Evolutionary conservation across 2,797 vertebrate species (phyloP).

Genomic region (Arremon aurantiirostris): DNA sequence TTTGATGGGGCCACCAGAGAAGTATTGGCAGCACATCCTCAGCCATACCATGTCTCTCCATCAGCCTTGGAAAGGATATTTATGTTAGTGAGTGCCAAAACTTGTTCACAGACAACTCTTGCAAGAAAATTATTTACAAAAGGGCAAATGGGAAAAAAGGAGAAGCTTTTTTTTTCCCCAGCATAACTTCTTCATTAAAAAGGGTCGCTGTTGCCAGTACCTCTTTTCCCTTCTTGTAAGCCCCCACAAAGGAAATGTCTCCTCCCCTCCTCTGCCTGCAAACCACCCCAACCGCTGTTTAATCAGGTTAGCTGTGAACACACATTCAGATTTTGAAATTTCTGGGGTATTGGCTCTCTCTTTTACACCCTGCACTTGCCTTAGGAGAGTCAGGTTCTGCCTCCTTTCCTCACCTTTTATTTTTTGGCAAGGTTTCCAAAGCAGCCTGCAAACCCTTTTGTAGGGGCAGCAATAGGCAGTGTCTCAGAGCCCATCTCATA

Average conservation of each 20-base stretch:
- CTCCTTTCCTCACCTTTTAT: slow-evolving; percentile 1
- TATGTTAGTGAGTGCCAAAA: slow-evolving; percentile 34
- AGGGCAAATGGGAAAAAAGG: slow-evolving; percentile 12
- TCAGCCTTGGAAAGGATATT: slow-evolving; percentile 44
- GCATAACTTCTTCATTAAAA: neutral
- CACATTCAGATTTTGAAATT: neutral
- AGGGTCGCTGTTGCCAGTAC: neutral
- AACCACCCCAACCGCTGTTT: neutral
- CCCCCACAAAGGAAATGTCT: neutral
- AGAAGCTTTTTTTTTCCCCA: neutral
- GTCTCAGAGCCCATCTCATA: neutral
- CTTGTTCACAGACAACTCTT: slow-evolving; percentile 34
- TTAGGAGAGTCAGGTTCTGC: neutral
- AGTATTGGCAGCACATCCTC: slow-evolving; percentile 32
- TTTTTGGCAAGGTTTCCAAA: neutral
- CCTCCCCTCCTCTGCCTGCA: neutral
- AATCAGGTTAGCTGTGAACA: neutral
- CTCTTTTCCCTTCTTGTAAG: neutral
- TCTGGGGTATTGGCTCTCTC: neutral
- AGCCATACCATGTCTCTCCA: slow-evolving; percentile 44
- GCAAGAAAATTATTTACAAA: slow-evolving; percentile 57
- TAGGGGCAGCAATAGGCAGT: neutral
- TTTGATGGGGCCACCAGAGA: slow-evolving; percentile 53
- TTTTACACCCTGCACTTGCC: neutral
- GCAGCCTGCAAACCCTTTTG: neutral